A percentile compares a stretch with the other conserved stretches of the same genome.
Evolutionary conservation across 2,113 vertebrate genomes (phyloP).

Genomic region (Brachyhypopomus gauderio): DNA sequence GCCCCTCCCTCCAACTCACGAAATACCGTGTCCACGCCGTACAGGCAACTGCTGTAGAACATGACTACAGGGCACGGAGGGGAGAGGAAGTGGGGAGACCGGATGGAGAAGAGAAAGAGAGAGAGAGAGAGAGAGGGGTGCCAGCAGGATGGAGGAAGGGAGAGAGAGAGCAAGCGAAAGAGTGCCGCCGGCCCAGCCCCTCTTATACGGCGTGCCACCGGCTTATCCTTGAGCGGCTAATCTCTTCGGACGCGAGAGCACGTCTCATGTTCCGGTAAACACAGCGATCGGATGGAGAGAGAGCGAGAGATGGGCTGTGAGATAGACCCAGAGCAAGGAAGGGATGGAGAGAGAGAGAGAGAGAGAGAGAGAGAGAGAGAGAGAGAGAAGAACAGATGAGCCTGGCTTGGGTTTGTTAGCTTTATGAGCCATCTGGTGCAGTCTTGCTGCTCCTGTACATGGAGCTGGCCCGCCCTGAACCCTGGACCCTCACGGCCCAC

Average conservation of each 20-base stretch:
- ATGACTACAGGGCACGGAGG: conserved; percentile 50
- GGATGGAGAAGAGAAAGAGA: conserved; percentile 31
- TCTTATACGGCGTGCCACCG: conserved; percentile 67
- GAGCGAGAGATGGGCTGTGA: conserved; percentile 19
- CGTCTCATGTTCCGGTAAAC: conserved; percentile 76
- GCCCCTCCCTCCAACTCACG: conserved; percentile 64
- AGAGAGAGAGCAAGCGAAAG: neutral
- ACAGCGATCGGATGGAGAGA: conserved; percentile 67
- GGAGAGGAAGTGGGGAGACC: neutral
- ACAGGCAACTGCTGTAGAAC: conserved; percentile 72
- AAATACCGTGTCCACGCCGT: conserved; percentile 65
- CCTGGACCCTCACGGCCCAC: too few relatives aligned
- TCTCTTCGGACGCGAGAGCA: conserved; percentile 72
- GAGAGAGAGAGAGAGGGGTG: conserved; percentile 12
- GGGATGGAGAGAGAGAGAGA: neutral
- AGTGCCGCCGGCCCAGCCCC: conserved; percentile 40
- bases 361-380: conserved; percentile 7
- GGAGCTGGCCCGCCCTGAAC: too few relatives aligned
- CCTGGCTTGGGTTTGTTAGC: neutral
- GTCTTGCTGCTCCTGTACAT: neutral
- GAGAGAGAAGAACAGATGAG: neutral
- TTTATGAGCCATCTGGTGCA: neutral
- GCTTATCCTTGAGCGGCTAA: conserved; percentile 76
- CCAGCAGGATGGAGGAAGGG: neutral
- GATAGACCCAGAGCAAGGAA: neutral